Conservation (phyloP, 2,888 invertebrate species). For the Mythimna pallens region DNA sequence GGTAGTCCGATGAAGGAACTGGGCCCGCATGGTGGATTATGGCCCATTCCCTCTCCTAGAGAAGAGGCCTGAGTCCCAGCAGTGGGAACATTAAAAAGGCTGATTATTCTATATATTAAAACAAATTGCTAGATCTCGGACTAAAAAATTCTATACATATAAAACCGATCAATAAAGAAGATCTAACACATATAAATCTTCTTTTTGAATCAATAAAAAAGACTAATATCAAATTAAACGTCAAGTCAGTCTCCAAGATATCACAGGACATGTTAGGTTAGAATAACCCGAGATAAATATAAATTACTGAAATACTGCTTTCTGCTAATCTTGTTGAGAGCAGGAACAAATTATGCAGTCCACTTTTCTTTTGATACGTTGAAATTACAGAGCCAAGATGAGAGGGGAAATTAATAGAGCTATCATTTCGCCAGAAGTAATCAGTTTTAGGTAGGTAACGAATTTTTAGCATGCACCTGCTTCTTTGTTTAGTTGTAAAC, state of each 20-base stretch:
- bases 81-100: too few relatives aligned
- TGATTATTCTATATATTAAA: too few relatives aligned
- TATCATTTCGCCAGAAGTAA: constrained; percentile 77
- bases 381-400: constrained; percentile 78
- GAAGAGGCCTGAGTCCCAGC: too few relatives aligned
- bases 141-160: neutral
- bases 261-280: constrained; percentile 41
- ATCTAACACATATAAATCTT: neutral
- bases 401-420: constrained; percentile 76
- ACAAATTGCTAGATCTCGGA: neutral
- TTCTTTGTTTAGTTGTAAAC: too few relatives aligned
- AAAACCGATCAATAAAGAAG: constrained; percentile 6
- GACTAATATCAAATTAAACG: constrained; percentile 8
- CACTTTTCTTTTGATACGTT: constrained; percentile 47
- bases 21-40: too few relatives aligned
- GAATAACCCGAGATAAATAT: constrained; percentile 22
- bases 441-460: constrained; percentile 75
- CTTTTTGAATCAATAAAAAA: constrained; percentile 20
- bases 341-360: constrained; percentile 44
- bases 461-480: neutral
- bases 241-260: constrained; percentile 16
- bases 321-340: constrained; percentile 65
- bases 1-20: too few relatives aligned
- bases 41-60: too few relatives aligned
- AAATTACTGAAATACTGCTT: constrained; percentile 31